A percentile compares a stretch with the other conserved stretches of the same genome.
Conservation (phyloP, 2,888 invertebrate species). For the Clusia tigrina region DNA sequence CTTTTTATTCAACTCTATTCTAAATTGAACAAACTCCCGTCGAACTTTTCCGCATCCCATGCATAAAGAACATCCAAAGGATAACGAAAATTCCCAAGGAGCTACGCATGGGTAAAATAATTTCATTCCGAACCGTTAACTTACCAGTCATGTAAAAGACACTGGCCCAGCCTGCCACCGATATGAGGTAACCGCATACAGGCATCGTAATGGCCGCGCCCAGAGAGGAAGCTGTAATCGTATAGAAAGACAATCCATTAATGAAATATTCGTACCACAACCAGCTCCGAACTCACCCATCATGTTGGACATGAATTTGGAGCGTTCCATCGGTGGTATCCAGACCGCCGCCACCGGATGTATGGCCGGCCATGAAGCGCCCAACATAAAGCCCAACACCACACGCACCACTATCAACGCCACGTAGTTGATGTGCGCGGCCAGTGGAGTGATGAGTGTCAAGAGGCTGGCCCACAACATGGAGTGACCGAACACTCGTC, state of each 20-base stretch:
- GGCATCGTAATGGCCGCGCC: conserved; percentile 93
- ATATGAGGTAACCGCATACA: conserved; percentile 82
- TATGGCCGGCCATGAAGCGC: conserved; percentile 93
- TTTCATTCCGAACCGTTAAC: too few relatives aligned
- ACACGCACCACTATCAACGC: conserved; percentile 77
- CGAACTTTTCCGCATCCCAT: too few relatives aligned
- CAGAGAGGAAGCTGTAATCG: conserved; percentile 78
- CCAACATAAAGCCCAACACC: conserved; percentile 77
- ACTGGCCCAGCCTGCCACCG: conserved; percentile 84
- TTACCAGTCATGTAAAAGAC: conserved; percentile 86
- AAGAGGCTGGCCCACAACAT: conserved; percentile 82
- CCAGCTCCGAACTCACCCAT: conserved; percentile 71
- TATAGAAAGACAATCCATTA: conserved; percentile 14
- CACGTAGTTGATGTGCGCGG: conserved; percentile 75
- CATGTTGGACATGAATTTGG: conserved; percentile 92
- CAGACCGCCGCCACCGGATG: conserved; percentile 92
- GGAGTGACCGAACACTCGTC: conserved; percentile 85
- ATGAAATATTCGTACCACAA: conserved; percentile 4
- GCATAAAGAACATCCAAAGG: too few relatives aligned
- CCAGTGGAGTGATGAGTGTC: conserved; percentile 81
- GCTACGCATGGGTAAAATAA: too few relatives aligned
- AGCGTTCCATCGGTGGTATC: conserved; percentile 93
- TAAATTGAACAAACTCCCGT: too few relatives aligned
- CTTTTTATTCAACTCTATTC: too few relatives aligned
- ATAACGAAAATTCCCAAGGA: too few relatives aligned